phyloP scores from a whole-genome alignment of 2,888 invertebrate genomes.

The Scotopteryx bipunctaria region DNA sequence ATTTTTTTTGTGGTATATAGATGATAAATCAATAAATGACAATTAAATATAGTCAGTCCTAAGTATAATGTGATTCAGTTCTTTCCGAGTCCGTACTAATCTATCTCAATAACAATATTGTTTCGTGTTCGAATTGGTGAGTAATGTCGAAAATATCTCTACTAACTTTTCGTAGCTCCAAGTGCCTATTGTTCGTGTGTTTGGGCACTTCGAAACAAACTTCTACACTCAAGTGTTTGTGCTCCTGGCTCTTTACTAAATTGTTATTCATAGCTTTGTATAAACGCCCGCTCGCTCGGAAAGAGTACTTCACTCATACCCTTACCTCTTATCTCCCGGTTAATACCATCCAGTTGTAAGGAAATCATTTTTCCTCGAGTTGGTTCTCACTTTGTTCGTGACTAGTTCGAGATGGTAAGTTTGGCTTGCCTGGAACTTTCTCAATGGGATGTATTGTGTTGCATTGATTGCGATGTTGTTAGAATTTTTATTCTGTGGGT shows the following conservation, averaged over 20 bases:
- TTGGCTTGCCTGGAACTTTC: constrained; percentile 32
- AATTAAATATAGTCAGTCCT: too few relatives aligned
- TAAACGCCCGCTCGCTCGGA: constrained; percentile 67
- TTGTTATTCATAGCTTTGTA: constrained; percentile 82
- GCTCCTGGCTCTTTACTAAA: constrained; percentile 78
- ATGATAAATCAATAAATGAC: too few relatives aligned
- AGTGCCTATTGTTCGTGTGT: constrained; percentile 75
- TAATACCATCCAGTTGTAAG: constrained; percentile 70
- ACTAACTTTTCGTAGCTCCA: constrained; percentile 57
- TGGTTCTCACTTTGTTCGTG: constrained; percentile 54
- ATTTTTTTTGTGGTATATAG: too few relatives aligned
- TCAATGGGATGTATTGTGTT: constrained; percentile 16
- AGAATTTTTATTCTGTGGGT: not conserved
- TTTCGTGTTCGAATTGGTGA: too few relatives aligned
- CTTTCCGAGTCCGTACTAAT: too few relatives aligned
- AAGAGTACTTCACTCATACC: constrained; percentile 76
- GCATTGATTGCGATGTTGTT: not conserved
- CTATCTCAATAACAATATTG: too few relatives aligned
- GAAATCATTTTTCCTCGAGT: constrained; percentile 61
- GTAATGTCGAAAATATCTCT: constrained; percentile 13
- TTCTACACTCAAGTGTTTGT: constrained; percentile 77
- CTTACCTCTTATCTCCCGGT: constrained; percentile 50
- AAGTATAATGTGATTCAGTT: too few relatives aligned
- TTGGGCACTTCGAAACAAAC: constrained; percentile 79
- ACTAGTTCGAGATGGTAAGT: constrained; percentile 52